Evolutionary conservation across 2,113 vertebrate species (phyloP).

Genomic region (Xyliphius kryptos): DNA sequence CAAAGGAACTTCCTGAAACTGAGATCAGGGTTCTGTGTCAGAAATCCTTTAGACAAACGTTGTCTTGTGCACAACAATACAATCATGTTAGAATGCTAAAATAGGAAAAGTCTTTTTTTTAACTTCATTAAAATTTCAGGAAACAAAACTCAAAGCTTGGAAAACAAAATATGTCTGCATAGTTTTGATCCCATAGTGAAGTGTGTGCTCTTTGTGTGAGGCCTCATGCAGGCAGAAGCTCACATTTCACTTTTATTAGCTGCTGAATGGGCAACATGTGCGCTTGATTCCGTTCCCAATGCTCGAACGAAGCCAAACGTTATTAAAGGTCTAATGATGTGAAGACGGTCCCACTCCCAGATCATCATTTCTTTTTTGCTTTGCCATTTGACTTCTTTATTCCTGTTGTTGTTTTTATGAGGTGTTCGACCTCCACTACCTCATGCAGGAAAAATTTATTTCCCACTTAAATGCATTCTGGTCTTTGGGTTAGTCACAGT

Average conservation of each 20-base stretch:
- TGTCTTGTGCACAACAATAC: too few species aligned
- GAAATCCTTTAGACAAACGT: too few species aligned
- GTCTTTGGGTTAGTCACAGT: constrained; percentile 47
- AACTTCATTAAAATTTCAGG: background rate
- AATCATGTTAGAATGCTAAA: too few species aligned
- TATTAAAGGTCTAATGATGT: constrained; percentile 12
- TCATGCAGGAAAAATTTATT: constrained; percentile 62
- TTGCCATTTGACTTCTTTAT: background rate
- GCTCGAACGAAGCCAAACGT: background rate
- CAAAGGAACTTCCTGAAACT: too few species aligned
- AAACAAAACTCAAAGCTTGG: background rate
- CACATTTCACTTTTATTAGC: constrained; percentile 22
- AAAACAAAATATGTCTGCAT: background rate
- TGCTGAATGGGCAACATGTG: constrained; percentile 1
- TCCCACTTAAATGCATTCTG: constrained; percentile 50
- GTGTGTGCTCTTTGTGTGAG: constrained; percentile 2
- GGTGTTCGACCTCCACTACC: constrained; percentile 57
- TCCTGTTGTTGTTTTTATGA: constrained; percentile 36
- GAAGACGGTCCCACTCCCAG: background rate
- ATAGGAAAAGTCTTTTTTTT: too few species aligned
- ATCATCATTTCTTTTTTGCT: background rate
- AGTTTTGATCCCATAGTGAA: background rate
- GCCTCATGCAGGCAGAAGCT: constrained; percentile 8
- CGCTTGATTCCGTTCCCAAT: background rate
- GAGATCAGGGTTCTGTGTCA: too few species aligned